Conservation (phyloP, 1,140 invertebrate genomes). For the Caerostris darwini region DNA sequence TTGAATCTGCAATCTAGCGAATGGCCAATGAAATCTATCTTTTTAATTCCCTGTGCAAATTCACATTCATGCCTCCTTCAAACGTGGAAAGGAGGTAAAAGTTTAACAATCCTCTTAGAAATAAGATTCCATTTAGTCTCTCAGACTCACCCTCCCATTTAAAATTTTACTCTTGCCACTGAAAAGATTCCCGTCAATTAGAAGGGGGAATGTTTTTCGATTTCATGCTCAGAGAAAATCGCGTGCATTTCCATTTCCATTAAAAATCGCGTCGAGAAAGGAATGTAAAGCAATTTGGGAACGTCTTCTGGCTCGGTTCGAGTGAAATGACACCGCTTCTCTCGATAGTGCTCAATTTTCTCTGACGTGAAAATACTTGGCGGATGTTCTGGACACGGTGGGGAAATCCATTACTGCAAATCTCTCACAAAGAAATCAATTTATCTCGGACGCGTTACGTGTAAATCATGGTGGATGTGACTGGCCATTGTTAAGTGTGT, state of each 20-base stretch:
- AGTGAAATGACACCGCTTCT: constrained; percentile 2
- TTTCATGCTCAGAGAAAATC: background rate
- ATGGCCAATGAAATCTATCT: background rate
- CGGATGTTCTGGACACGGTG: background rate
- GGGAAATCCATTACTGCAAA: background rate
- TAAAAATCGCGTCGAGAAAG: constrained; percentile 2
- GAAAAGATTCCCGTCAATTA: constrained; percentile 8
- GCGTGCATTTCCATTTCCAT: background rate
- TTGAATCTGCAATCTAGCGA: background rate
- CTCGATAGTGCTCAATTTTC: constrained; percentile 26
- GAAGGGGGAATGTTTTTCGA: background rate
- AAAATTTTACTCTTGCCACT: background rate
- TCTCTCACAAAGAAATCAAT: constrained; percentile 19
- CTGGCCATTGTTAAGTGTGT: background rate
- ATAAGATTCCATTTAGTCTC: background rate
- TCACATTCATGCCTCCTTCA: background rate
- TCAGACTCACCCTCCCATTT: background rate
- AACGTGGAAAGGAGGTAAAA: background rate
- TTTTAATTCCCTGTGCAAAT: background rate
- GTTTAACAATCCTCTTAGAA: background rate
- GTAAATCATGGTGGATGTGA: background rate
- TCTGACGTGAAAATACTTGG: constrained; percentile 20
- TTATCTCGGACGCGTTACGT: background rate
- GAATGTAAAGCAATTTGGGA: constrained; percentile 9
- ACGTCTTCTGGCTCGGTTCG: background rate